These are phyloP conservation scores for Anser brachyrhynchus DNA, from an alignment of 2,113 vertebrate genomes.

Conservation along the genomic window DNA sequence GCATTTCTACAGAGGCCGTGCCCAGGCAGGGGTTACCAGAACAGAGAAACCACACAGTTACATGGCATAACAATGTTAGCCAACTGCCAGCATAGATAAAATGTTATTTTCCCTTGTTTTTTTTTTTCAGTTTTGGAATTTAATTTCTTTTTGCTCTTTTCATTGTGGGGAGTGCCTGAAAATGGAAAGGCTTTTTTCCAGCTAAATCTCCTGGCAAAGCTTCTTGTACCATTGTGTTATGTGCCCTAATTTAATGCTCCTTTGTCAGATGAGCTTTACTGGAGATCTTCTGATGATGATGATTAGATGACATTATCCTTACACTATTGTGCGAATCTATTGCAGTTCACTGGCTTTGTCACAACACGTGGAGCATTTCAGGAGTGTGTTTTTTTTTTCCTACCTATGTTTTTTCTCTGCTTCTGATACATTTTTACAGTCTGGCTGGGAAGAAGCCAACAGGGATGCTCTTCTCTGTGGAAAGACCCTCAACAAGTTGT, in stretches of 20 bases:
- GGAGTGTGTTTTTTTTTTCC: not conserved
- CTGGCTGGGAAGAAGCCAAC: not conserved
- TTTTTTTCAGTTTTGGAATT: constrained; percentile 36
- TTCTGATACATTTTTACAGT: not conserved
- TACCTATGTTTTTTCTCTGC: not conserved
- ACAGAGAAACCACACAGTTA: constrained; percentile 59
- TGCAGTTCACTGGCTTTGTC: not conserved
- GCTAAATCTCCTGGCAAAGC: constrained; percentile 43
- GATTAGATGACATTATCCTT: not conserved
- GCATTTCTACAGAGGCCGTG: constrained; percentile 6
- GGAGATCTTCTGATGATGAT: not conserved
- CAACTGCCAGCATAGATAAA: constrained; percentile 32
- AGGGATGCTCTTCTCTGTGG: not conserved
- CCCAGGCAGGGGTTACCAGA: constrained; percentile 54
- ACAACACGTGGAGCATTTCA: not conserved
- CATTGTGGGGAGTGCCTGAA: constrained; percentile 41
- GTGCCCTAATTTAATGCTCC: constrained; percentile 37
- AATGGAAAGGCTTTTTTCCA: constrained; percentile 50
- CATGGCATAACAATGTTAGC: constrained; percentile 19
- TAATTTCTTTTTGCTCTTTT: constrained; percentile 52
- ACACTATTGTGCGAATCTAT: not conserved
- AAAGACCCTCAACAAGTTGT: not conserved
- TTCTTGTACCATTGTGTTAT: constrained; percentile 48
- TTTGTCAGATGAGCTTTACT: constrained; percentile 24
- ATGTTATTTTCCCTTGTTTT: not conserved